A percentile compares a stretch with the other conserved stretches of the same genome.
Evolutionary conservation across 2,113 vertebrate genomes (phyloP).

Genomic region (Gasterosteus nipponicus): DNA sequence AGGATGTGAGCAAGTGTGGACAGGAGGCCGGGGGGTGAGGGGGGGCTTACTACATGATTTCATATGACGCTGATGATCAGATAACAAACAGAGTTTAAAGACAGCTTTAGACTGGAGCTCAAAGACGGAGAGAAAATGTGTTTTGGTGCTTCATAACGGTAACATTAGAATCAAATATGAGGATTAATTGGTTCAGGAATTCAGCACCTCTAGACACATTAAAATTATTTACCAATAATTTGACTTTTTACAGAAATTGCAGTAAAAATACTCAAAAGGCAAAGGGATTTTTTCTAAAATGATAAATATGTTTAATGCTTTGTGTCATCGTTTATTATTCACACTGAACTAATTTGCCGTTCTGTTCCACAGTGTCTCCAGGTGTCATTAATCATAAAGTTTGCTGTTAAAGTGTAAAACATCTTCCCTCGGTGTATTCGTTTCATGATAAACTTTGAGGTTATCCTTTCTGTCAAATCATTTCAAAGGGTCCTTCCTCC

Average conservation of each 20-base stretch:
- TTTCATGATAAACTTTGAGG: background rate
- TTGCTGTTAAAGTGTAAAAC: background rate
- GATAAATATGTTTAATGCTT: background rate
- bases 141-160: background rate
- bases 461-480: background rate
- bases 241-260: background rate
- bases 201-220: background rate
- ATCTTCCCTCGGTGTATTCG: background rate
- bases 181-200: background rate
- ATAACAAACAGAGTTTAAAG: background rate
- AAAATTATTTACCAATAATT: background rate
- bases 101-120: background rate
- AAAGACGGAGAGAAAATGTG: background rate
- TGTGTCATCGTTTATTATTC: background rate
- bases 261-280: background rate
- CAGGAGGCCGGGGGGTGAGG: background rate
- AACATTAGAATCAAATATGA: background rate
- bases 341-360: background rate
- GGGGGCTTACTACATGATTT: background rate
- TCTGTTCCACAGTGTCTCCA: background rate
- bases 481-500: no score
- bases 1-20: conserved; percentile 29
- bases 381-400: background rate
- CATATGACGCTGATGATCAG: background rate
- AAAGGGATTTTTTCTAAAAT: background rate